phyloP scores from a whole-genome alignment of 1,140 invertebrate species.

The Drosophila pandora region DNA sequence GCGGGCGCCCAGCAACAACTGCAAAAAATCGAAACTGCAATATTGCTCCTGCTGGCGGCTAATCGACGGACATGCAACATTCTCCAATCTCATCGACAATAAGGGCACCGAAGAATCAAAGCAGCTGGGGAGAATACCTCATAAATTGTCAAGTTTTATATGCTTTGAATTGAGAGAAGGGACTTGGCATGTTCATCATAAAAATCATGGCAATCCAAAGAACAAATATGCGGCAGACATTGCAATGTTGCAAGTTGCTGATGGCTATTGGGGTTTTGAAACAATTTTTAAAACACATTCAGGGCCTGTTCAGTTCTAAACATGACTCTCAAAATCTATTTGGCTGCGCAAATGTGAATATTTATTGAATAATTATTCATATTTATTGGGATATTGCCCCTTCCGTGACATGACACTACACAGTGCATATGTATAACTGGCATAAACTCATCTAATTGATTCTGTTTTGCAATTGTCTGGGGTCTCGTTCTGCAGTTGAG shows the following conservation, averaged over 20 bases:
- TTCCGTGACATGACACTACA: conserved; percentile 16
- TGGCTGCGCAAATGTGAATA: conserved; percentile 40
- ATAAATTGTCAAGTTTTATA: conserved; percentile 42
- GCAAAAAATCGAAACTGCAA: background rate
- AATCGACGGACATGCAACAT: conserved; percentile 43
- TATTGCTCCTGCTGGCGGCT: conserved; percentile 42
- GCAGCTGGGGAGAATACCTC: conserved; percentile 12
- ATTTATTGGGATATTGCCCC: conserved; percentile 25
- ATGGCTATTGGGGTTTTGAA: background rate
- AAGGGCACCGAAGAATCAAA: conserved; percentile 24
- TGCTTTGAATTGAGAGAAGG: conserved; percentile 1
- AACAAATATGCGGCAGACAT: conserved; percentile 2
- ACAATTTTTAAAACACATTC: background rate
- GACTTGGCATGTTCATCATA: conserved; percentile 26
- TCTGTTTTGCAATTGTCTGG: conserved; percentile 77
- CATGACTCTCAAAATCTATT: conserved; percentile 31
- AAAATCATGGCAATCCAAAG: conserved; percentile 10
- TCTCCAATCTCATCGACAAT: conserved; percentile 22
- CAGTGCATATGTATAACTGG: conserved; percentile 23
- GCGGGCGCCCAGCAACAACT: conserved; percentile 13
- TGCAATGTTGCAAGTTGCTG: conserved; percentile 5
- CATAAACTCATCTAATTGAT: conserved; percentile 69
- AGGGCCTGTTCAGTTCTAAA: background rate
- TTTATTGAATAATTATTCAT: conserved; percentile 41
- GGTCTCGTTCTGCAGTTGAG: conserved; percentile 48